Evolutionary conservation across 2,113 vertebrate genomes (phyloP).

Genomic region (Gavialis gangeticus): DNA sequence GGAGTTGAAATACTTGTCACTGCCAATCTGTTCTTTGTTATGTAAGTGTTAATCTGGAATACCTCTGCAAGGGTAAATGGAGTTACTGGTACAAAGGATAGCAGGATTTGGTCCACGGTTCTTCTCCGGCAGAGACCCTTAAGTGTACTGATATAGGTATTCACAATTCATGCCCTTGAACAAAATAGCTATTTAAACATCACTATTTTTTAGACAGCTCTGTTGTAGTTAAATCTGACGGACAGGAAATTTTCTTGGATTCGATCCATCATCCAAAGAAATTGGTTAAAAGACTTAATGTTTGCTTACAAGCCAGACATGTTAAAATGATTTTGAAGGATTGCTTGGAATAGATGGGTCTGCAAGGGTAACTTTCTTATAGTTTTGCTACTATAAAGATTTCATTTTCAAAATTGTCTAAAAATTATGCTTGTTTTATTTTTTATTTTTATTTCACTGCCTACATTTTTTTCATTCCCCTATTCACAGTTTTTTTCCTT

Average conservation of each 20-base stretch:
- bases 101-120: not conserved
- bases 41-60: not conserved
- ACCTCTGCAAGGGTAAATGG: not conserved
- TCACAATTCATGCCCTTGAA: constrained; percentile 2
- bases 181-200: not conserved
- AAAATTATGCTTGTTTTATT: not conserved
- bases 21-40: accelerated
- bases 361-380: not conserved
- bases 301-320: constrained; percentile 42
- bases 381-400: not conserved
- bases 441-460: not conserved
- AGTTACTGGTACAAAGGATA: not conserved
- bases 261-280: not conserved
- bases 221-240: constrained; percentile 34
- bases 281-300: not conserved
- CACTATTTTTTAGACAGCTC: not conserved
- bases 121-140: not conserved
- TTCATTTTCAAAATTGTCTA: constrained; percentile 21
- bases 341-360: not conserved
- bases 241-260: constrained; percentile 25
- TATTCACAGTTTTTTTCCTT: too few relatives aligned
- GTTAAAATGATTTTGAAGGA: constrained; percentile 3
- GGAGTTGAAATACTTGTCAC: not conserved
- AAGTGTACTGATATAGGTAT: not conserved
- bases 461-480: too few relatives aligned